Evolutionary conservation across 2,113 vertebrate species (phyloP).

Genomic region (Labrus mixtus): DNA sequence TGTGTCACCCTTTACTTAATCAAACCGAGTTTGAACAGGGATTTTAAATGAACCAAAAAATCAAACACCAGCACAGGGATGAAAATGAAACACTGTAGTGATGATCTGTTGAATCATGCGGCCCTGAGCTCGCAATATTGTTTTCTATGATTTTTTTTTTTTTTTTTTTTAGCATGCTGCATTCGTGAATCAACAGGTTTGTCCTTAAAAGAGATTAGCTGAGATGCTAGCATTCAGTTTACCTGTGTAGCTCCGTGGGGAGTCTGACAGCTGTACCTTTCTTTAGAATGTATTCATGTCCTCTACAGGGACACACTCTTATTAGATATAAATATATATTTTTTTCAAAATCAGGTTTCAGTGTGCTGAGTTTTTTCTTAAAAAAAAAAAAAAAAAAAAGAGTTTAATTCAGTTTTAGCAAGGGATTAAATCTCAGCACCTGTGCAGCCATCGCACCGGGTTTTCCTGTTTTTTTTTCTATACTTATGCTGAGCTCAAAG

Average conservation of each 20-base stretch:
- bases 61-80: conserved; percentile 80
- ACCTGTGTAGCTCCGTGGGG: conserved; percentile 55
- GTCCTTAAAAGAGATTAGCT: conserved; percentile 69
- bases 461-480: conserved; percentile 69
- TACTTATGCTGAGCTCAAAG: conserved; percentile 69
- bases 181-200: conserved; percentile 65
- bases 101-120: conserved; percentile 38
- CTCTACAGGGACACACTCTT: conserved; percentile 49
- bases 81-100: conserved; percentile 68
- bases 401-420: conserved; percentile 45
- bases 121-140: conserved; percentile 58
- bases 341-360: conserved; percentile 71
- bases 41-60: conserved; percentile 76
- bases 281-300: conserved; percentile 80
- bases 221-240: conserved; percentile 66
- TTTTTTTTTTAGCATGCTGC: conserved; percentile 62
- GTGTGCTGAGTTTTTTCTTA: conserved; percentile 50
- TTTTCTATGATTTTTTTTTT: conserved; percentile 51
- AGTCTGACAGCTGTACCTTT: conserved; percentile 71
- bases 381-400: too few relatives aligned
- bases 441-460: conserved; percentile 61
- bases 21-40: conserved; percentile 51
- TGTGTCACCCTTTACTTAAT: conserved; percentile 34
- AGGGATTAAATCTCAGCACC: conserved; percentile 62
- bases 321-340: conserved; percentile 47